These are phyloP conservation scores for Eptesicus fuscus DNA, from an alignment of 2,113 vertebrate species.

Conservation along the genomic window DNA sequence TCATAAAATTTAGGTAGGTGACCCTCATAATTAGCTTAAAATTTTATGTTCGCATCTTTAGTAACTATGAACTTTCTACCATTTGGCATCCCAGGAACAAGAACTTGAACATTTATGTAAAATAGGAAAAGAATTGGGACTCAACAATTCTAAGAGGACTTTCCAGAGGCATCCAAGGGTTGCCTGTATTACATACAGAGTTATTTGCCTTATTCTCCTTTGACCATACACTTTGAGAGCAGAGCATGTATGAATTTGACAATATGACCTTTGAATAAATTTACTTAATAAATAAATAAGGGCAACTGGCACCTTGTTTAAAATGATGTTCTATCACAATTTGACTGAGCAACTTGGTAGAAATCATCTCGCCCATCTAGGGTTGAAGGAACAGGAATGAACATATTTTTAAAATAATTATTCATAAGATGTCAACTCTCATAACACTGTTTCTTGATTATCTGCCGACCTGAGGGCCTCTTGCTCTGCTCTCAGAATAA, in stretches of 20 bases:
- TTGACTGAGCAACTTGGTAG: slow-evolving; percentile 70
- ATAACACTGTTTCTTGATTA: slow-evolving; percentile 76
- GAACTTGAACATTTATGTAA: neutral
- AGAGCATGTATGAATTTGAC: neutral
- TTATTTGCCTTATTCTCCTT: neutral
- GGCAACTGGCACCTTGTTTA: slow-evolving; percentile 54
- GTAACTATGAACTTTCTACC: neutral
- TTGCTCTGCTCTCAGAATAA: slow-evolving; percentile 65
- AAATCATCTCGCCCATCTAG: slow-evolving; percentile 71
- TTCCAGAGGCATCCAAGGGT: neutral
- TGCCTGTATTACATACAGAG: neutral
- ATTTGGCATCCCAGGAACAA: neutral
- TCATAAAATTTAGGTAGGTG: neutral
- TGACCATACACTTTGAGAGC: neutral
- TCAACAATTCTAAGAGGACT: neutral
- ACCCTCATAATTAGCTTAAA: neutral
- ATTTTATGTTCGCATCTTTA: neutral
- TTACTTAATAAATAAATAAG: slow-evolving; percentile 31
- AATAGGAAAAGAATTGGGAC: neutral
- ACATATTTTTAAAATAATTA: slow-evolving; percentile 85
- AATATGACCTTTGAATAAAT: neutral
- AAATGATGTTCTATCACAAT: slow-evolving; percentile 62
- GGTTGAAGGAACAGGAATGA: slow-evolving; percentile 76
- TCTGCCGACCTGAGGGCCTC: slow-evolving; percentile 75
- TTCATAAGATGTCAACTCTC: slow-evolving; percentile 86